These are phyloP conservation scores for Petrocephalus schoutedeni DNA, from an alignment of 2,797 vertebrate genomes.

Conservation along the genomic window DNA sequence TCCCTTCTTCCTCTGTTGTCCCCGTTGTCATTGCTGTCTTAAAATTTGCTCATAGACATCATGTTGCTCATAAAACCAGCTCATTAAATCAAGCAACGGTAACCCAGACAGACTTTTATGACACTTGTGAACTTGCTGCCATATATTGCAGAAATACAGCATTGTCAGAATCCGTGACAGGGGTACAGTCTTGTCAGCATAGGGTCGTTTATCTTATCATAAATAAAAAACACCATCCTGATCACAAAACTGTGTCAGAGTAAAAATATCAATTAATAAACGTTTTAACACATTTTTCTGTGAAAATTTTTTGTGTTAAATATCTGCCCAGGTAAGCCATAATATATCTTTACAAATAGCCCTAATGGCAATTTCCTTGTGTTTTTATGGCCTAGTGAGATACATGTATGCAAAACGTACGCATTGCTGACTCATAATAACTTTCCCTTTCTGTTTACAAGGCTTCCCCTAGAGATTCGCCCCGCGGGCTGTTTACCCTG, in stretches of 20 bases:
- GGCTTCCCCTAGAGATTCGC: background rate
- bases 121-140: background rate
- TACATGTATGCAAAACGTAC: background rate
- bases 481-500: background rate
- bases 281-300: background rate
- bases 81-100: background rate
- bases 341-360: background rate
- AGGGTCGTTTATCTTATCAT: background rate
- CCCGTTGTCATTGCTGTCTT: background rate
- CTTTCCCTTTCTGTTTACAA: background rate
- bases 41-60: background rate
- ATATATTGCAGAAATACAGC: background rate
- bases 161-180: background rate
- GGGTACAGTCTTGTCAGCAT: background rate
- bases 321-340: background rate
- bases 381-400: background rate
- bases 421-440: background rate
- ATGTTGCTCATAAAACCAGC: background rate
- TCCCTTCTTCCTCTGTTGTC: background rate
- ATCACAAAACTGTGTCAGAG: background rate
- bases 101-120: background rate
- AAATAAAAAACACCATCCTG: background rate
- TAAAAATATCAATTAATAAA: background rate
- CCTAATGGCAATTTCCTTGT: background rate
- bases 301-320: background rate